Evolutionary conservation across 1,140 invertebrate species (phyloP), one percentile per base, ranked within the genome.

Genomic region (Drosophila lacertosa): DNA sequence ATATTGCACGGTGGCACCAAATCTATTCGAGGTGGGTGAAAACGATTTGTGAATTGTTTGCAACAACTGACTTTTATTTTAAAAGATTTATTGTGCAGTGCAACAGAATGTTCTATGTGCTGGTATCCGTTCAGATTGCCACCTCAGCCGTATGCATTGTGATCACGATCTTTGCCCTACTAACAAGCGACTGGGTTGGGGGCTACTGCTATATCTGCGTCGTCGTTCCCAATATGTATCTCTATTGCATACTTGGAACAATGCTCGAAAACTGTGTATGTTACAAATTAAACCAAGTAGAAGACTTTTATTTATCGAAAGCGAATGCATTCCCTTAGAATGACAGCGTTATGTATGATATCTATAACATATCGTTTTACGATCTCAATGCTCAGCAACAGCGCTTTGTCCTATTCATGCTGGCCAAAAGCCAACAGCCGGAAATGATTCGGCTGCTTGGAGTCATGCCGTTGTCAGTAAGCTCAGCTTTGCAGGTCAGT

Each of bases 291-390:
- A n/a, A 1, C 29, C 13, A 39, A 18, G 2, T 0, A 10, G 50
- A 44, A 18, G 51, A 2, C 13, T 18, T 40, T n/a, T 26, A 24
- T 15, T 7, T 3, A 16, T 51, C 1, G 9, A n/a, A 44, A 9
- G 2, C 9, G n/a, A n/a, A n/a, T 1, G 13, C 13, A 7, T 29
- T 2, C 7, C 5, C 15, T 3, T 13, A 69, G 66, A 69, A 45
- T 32, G 48, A 63, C 7, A 26, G n/a, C 6, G 10, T 82, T 35
- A 66, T 42, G 33, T 58, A 70, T 10, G 64, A 78, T 10, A 63
- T 82, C 7, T 82, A 76, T 45, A 73, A 78, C 11, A 82, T 82
- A 13, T 55, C 66, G 2, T 82, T 67, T n/a, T 82, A 79, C 50
- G 26, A 76, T 47, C 44, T 82, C 15, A 66, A 3, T 2, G 32